Percentiles rank a stretch among this genome's conserved stretches.
phyloP scores from a whole-genome alignment of 2,797 vertebrate genomes.

The Malacoraja senta region DNA sequence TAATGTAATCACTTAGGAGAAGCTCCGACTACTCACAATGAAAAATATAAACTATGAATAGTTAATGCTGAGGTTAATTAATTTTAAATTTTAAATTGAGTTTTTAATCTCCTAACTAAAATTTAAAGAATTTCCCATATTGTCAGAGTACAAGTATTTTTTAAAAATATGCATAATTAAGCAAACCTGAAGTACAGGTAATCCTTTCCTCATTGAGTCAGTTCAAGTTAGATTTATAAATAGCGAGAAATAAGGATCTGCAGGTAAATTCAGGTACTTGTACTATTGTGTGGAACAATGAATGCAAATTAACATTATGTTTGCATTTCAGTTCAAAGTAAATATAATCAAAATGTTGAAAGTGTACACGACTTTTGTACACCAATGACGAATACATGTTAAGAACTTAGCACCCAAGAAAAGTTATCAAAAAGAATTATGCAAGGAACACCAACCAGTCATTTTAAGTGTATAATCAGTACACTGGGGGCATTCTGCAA shows the following conservation, averaged over 20 bases:
- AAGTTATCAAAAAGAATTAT: not conserved
- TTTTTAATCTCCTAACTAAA: not conserved
- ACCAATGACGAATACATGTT: not conserved
- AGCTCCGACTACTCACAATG: not conserved
- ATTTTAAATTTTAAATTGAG: not conserved
- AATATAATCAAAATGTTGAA: not conserved
- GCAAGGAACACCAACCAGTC: not conserved
- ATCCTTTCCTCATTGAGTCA: not conserved
- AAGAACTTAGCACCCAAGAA: not conserved
- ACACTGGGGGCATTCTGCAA: not conserved
- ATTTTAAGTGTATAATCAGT: not conserved
- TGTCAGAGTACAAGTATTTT: not conserved
- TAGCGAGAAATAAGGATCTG: too few species aligned
- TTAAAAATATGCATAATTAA: not conserved
- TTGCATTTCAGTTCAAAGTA: not conserved
- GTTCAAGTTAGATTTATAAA: constrained; percentile 8
- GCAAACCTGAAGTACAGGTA: not conserved
- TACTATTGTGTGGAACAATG: not conserved
- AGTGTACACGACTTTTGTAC: not conserved
- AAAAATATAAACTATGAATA: not conserved
- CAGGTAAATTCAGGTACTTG: too few species aligned
- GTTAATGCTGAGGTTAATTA: not conserved
- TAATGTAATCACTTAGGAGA: not conserved
- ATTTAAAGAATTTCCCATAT: not conserved
- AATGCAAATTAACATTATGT: not conserved